Percentiles rank a stretch among this genome's conserved stretches.
Evolutionary conservation across 2,797 vertebrate species (phyloP).

Genomic region (Gymnothorax javanicus): DNA sequence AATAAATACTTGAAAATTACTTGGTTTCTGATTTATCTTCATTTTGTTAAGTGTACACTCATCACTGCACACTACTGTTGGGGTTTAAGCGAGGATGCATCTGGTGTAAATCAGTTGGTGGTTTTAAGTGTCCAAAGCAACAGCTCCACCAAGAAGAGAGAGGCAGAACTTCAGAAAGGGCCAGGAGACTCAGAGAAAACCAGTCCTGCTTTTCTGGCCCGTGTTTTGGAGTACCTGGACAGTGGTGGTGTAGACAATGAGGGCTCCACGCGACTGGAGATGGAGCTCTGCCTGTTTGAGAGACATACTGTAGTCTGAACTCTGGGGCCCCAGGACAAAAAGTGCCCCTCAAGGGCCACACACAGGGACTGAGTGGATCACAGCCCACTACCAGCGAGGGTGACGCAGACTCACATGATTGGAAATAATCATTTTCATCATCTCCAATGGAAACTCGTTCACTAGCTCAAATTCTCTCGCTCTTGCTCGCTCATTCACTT

Average conservation of each 20-base stretch:
- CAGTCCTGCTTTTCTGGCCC: neutral
- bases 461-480: neutral
- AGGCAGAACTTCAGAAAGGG: neutral
- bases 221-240: conserved; percentile 63
- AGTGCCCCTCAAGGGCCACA: neutral
- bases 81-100: neutral
- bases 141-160: neutral
- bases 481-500: no score
- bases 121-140: neutral
- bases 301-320: conserved; percentile 68
- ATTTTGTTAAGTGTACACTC: no score
- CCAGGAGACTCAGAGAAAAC: neutral
- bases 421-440: neutral
- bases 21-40: no score
- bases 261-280: conserved; percentile 70
- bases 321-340: neutral
- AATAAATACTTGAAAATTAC: no score
- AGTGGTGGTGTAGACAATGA: conserved; percentile 62
- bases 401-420: neutral
- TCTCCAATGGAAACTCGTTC: neutral
- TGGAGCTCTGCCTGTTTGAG: conserved; percentile 80
- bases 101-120: neutral
- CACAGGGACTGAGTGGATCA: neutral
- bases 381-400: neutral
- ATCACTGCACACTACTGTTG: no score